These are phyloP conservation scores for Syncerus caffer DNA, from an alignment of 2,797 vertebrate species.

Conservation along the genomic window DNA sequence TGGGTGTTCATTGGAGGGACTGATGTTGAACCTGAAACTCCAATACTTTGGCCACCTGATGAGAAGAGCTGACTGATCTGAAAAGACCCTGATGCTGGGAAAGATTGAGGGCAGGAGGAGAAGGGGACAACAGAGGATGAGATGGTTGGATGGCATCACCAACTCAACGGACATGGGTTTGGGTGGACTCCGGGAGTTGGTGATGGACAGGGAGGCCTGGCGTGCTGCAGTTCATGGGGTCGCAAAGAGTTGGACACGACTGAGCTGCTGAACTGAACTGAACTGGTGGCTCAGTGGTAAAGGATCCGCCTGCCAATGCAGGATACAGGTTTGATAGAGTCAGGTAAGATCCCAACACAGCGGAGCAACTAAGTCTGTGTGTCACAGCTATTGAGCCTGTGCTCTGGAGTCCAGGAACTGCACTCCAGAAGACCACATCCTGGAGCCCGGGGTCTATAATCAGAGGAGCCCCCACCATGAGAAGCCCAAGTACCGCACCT, in stretches of 20 bases:
- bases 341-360: background rate
- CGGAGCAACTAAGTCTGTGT: background rate
- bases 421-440: background rate
- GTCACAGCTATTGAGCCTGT: background rate
- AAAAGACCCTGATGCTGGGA: too few species aligned
- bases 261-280: background rate
- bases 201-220: background rate
- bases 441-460: fast-evolving
- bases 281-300: background rate
- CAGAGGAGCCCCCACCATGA: background rate
- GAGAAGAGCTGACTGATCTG: too few species aligned
- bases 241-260: background rate
- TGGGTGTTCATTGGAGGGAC: too few species aligned
- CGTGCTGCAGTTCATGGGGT: fast-evolving
- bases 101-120: too few species aligned
- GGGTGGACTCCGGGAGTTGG: fast-evolving
- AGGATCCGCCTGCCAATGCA: background rate
- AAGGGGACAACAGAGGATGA: background rate
- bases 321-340: background rate
- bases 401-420: background rate
- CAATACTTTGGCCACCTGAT: too few species aligned
- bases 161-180: fast-evolving
- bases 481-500: fast-evolving
- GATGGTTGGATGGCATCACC: background rate
- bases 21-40: too few species aligned